Percentiles rank a stretch among this genome's conserved stretches.
Evolutionary conservation across 2,888 invertebrate genomes (phyloP).

Genomic region (Agonopterix arenella): DNA sequence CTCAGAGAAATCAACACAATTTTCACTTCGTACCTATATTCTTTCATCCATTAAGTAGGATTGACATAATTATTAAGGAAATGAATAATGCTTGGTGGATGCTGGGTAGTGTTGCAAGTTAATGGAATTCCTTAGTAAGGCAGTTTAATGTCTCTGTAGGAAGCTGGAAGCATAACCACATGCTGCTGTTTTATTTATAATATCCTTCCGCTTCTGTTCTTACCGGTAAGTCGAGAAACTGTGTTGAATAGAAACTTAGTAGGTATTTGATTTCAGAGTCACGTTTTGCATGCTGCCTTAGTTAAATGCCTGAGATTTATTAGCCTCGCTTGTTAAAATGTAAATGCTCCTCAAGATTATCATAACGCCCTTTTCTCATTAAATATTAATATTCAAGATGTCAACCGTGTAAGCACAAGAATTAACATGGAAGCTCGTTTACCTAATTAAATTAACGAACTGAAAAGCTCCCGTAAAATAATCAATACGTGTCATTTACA

Average conservation of each 20-base stretch:
- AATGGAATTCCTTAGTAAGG: conserved; percentile 43
- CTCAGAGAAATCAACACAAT: no score
- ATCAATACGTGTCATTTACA: neutral
- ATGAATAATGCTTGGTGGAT: conserved; percentile 6
- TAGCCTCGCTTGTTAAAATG: no score
- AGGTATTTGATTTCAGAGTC: no score
- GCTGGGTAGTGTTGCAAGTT: conserved; percentile 26
- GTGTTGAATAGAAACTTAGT: no score
- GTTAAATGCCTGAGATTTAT: no score
- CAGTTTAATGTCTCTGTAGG: conserved; percentile 11
- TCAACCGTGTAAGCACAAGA: conserved; percentile 3
- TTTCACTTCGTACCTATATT: neutral
- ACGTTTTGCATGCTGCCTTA: no score
- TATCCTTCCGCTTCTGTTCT: neutral
- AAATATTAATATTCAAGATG: no score
- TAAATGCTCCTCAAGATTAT: no score
- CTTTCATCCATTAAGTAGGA: conserved; percentile 8
- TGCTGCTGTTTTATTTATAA: neutral
- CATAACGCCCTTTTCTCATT: no score
- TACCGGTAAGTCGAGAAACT: no score
- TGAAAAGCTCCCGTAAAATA: no score
- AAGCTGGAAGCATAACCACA: conserved; percentile 1
- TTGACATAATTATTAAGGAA: conserved; percentile 17
- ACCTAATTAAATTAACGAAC: neutral
- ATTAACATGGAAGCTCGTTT: conserved; percentile 28